phyloP scores from a whole-genome alignment of 2,888 invertebrate genomes.

The Itoplectis maculator region DNA sequence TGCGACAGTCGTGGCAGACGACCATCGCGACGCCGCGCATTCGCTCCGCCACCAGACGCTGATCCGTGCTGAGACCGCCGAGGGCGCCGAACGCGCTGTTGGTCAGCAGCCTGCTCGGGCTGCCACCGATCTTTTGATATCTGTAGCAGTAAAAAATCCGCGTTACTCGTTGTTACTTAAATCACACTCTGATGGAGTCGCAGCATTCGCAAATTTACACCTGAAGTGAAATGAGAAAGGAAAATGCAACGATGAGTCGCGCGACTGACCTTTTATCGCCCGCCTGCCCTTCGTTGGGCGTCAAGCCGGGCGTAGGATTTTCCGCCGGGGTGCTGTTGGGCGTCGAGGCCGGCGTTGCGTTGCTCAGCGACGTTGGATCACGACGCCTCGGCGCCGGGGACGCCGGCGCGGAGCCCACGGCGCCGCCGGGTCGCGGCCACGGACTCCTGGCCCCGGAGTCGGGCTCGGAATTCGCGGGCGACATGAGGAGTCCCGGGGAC shows the following conservation, averaged over 20 bases:
- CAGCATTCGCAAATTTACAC: background rate
- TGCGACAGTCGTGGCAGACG: slow-evolving; percentile 97
- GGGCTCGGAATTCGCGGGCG: slow-evolving; percentile 88
- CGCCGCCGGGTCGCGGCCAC: slow-evolving; percentile 82
- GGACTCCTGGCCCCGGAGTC: slow-evolving; percentile 82
- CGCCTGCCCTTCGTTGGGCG: slow-evolving; percentile 72
- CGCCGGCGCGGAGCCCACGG: slow-evolving; percentile 81
- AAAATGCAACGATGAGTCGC: background rate
- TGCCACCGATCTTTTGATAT: slow-evolving; percentile 87
- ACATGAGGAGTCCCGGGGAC: slow-evolving; percentile 92
- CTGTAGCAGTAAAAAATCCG: slow-evolving; percentile 38
- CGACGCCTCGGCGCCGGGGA: slow-evolving; percentile 84
- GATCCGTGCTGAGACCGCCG: slow-evolving; percentile 80
- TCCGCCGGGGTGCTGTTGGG: slow-evolving; percentile 78
- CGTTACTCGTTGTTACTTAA: background rate
- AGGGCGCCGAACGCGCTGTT: slow-evolving; percentile 84
- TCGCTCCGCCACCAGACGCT: slow-evolving; percentile 86
- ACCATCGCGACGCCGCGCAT: slow-evolving; percentile 93
- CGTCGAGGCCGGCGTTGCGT: slow-evolving; percentile 77
- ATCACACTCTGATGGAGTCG: no score
- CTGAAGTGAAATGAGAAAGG: background rate
- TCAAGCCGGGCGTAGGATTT: slow-evolving; percentile 77
- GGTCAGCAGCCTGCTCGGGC: slow-evolving; percentile 87
- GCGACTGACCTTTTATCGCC: slow-evolving; percentile 75
- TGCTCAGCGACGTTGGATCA: slow-evolving; percentile 85